Evolutionary conservation across 2,888 invertebrate genomes (phyloP), one percentile per base, ranked within the genome.

Genomic region (Drosophila testacea): DNA sequence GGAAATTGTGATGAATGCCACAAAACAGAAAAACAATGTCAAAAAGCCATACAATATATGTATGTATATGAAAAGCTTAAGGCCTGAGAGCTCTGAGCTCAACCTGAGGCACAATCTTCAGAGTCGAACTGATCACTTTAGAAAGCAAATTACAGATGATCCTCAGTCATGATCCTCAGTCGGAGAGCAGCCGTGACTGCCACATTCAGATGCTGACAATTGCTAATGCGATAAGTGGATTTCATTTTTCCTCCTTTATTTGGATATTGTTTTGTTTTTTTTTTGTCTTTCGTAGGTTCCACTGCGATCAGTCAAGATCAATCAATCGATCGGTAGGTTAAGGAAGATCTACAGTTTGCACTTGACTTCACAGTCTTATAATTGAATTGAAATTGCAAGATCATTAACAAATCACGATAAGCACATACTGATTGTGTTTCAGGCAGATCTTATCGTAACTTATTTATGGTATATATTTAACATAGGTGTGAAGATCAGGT

Each of bases 131-230:
- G 71, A 79, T 78, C 78, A 78, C 69, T 86, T 83, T 86, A 83
- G 82, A 83, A 83, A 83, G 82, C 82, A 83, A 83, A 83, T 83
- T 83, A 83, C 81, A 73, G 87, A 81, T 82, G 82, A 82, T 82
- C 86, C 74, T 81, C 74, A 72, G 70, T 78, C 87, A 83, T 83
- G 82, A 81, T 73, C 78, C 69, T 52, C 73, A 62, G 77, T 66
- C 52, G 52, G 47, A 46, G 64, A 66, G 60, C 62, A 42, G 65
- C 65, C 76, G 76, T 77, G 76, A 86, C 82, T 83, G 79, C 68
- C 81, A 69, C 84, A 71, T 81, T 83, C 87, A 83, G 78, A 59
- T 78, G 73, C 76, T 76, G 76, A 77, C 76, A 76, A 76, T 76
- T 76, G 78, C 65, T 76, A 76, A 76, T 77, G 78, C 76, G 78